phyloP scores from a whole-genome alignment of 2,888 invertebrate species.

The Yponomeuta malinellus region DNA sequence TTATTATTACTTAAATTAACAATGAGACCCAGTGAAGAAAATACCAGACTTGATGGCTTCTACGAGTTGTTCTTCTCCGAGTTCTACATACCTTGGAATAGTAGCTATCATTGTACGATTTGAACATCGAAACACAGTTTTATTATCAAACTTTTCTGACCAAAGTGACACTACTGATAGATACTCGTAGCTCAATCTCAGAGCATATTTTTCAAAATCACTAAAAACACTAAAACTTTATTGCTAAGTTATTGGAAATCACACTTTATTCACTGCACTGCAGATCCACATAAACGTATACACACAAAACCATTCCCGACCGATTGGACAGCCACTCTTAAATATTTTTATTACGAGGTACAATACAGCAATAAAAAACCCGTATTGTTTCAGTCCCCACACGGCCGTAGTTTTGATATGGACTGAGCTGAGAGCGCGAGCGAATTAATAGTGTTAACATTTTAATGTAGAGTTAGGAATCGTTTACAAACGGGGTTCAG shows the following conservation, averaged over 20 bases:
- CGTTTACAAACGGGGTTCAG: neutral
- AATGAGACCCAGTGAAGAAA: neutral
- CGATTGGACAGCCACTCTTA: neutral
- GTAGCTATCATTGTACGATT: constrained; percentile 15
- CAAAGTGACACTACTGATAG: neutral
- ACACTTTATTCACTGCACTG: neutral
- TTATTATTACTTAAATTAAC: too few species aligned
- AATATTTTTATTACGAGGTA: neutral
- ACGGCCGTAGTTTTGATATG: neutral
- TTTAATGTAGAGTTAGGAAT: neutral
- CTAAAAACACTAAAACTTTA: neutral
- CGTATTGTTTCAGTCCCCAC: constrained; percentile 4
- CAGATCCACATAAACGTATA: neutral
- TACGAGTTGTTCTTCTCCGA: neutral
- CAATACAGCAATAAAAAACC: neutral
- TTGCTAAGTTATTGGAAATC: too few species aligned
- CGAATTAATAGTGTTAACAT: constrained; percentile 5
- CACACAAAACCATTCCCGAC: neutral
- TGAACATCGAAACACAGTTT: constrained; percentile 2
- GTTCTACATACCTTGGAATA: constrained; percentile 7
- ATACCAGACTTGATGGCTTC: too few species aligned
- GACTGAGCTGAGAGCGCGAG: neutral
- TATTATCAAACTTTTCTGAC: too few species aligned
- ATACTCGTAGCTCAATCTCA: neutral
- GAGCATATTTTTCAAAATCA: neutral